These are phyloP conservation scores for Eira barbara DNA, from an alignment of 2,113 vertebrate species.

Conservation along the genomic window DNA sequence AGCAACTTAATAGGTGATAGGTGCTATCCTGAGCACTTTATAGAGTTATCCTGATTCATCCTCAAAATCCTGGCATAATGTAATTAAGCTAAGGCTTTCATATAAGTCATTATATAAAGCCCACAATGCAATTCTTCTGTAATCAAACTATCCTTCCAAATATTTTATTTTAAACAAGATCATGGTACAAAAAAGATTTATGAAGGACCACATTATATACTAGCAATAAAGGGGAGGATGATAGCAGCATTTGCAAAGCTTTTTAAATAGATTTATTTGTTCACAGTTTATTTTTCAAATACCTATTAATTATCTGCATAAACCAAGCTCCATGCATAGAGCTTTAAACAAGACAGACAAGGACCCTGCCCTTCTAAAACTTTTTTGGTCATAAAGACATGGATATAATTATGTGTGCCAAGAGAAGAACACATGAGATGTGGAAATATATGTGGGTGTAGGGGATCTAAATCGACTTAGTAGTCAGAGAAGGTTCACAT, in stretches of 20 bases:
- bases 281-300: not conserved
- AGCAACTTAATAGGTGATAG: not conserved
- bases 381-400: not conserved
- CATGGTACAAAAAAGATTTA: not conserved
- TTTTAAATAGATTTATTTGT: not conserved
- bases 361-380: not conserved
- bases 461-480: not conserved
- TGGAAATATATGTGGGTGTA: not conserved
- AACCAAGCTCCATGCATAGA: not conserved
- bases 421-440: not conserved
- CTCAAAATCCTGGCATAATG: not conserved
- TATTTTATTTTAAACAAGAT: not conserved
- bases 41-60: not conserved
- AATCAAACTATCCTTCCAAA: not conserved
- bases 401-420: not conserved
- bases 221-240: not conserved
- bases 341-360: not conserved
- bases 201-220: not conserved
- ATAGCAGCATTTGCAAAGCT: not conserved
- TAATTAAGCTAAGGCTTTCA: not conserved
- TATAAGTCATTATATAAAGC: not conserved
- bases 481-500: not conserved
- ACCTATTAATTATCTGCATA: not conserved
- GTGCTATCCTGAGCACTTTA: not conserved
- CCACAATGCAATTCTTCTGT: not conserved